Evolutionary conservation across 2,888 invertebrate species (phyloP).

Genomic region (Psylliodes chrysocephalus): DNA sequence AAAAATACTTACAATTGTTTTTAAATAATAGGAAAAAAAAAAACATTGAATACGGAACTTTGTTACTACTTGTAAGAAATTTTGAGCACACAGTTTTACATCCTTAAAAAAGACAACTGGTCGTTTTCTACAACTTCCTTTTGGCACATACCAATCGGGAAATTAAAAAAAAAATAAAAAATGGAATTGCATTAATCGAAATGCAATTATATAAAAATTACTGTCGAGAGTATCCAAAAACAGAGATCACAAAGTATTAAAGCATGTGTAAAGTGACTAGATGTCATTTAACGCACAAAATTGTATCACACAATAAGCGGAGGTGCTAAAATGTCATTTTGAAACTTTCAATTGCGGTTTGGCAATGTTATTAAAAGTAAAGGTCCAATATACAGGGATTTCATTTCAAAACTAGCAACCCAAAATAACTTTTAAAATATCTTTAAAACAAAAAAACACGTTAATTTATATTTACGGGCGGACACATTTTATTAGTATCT

Average conservation of each 20-base stretch:
- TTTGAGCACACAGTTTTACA: conserved; percentile 22
- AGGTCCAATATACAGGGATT: no score
- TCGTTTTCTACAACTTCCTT: conserved; percentile 37
- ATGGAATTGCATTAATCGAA: conserved; percentile 1
- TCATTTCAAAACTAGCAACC: no score
- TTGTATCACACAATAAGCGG: background rate
- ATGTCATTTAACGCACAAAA: conserved; percentile 38
- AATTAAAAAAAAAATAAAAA: no score
- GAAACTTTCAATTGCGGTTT: no score
- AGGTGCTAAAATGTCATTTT: no score
- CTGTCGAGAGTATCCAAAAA: conserved; percentile 36
- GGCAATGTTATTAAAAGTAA: no score
- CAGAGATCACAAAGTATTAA: conserved; percentile 49
- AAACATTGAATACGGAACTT: conserved; percentile 30
- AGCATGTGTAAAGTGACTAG: conserved; percentile 49
- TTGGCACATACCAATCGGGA: conserved; percentile 46
- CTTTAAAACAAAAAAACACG: no score
- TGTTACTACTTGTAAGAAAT: conserved; percentile 22
- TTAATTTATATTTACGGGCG: no score
- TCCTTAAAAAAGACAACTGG: conserved; percentile 42
- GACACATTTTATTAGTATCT: no score
- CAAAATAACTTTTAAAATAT: no score
- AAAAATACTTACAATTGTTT: no score
- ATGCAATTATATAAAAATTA: conserved; percentile 12
- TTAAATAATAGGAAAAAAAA: no score